These are phyloP conservation scores for Drosophila seclusa DNA, from an alignment of 2,888 invertebrate genomes.

Conservation along the genomic window DNA sequence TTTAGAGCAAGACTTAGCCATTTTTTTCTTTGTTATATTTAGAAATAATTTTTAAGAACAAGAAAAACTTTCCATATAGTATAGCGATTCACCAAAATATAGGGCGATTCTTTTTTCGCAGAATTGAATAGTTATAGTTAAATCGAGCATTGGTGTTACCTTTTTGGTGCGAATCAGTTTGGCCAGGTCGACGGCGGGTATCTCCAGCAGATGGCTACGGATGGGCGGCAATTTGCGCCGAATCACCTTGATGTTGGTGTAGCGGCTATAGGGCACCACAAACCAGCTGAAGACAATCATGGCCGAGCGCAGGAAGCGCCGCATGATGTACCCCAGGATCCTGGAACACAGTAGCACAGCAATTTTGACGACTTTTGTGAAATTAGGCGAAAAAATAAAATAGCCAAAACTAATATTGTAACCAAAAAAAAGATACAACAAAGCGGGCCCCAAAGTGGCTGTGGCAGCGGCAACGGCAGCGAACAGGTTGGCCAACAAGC, in stretches of 20 bases:
- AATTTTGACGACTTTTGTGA: constrained; percentile 81
- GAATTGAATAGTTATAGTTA: constrained; percentile 10
- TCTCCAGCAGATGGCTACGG: constrained; percentile 88
- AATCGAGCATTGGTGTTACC: constrained; percentile 85
- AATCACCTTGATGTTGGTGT: constrained; percentile 86
- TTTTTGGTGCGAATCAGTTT: constrained; percentile 89
- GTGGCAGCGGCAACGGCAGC: constrained; percentile 4
- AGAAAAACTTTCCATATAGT: not conserved
- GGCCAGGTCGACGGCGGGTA: constrained; percentile 89
- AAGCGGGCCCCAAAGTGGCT: constrained; percentile 1
- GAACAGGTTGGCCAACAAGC: constrained; percentile 70
- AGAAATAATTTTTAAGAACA: not conserved
- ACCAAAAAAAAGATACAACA: constrained; percentile 45
- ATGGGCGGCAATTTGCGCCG: constrained; percentile 89
- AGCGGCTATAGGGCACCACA: constrained; percentile 86
- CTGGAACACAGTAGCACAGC: constrained; percentile 86
- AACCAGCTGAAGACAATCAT: constrained; percentile 87
- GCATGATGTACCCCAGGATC: constrained; percentile 87
- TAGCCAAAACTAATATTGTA: constrained; percentile 20
- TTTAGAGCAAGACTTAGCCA: not conserved
- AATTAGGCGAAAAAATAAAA: constrained; percentile 26
- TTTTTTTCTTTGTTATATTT: not conserved
- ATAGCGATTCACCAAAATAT: not conserved
- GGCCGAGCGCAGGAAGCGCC: constrained; percentile 87
- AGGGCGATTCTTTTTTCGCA: not conserved